Evolutionary conservation across 1,140 invertebrate genomes (phyloP), one percentile per base, ranked within the genome.

Genomic region (Zaprionus kolodkinae): DNA sequence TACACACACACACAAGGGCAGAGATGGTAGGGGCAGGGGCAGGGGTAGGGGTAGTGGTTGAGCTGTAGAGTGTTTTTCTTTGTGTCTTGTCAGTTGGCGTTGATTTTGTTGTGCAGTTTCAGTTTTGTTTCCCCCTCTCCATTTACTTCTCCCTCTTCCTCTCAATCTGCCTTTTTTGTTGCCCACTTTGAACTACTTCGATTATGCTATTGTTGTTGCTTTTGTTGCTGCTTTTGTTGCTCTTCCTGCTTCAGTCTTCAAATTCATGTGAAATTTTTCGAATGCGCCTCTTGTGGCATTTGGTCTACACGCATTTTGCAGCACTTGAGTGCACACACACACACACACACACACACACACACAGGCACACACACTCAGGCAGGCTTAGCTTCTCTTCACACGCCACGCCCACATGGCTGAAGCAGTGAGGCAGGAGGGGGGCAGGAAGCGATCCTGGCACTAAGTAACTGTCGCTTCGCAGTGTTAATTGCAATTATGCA

Each of bases 401-500:
- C 59, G 72, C 65, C 72, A 70, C 59, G 38, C 50, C 7, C 27
- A 6, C 52, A 13, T n/a, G 1, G 1, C 25, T n/a, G n/a, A n/a
- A n/a, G n/a, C n/a, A n/a, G n/a, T n/a, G n/a, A n/a, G n/a, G n/a
- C n/a, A n/a, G n/a, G n/a, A n/a, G n/a, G 27, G 25, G 7, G 12
- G 12, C 67, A 85, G 82, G 82, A 86, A 79, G 82, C 69, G 74
- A 75, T 81, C 60, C 60, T 66, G 55, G 63, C 69, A 69, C 72
- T 87, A 86, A 86, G 76, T 86, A 87, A 86, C 79, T 86, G 79
- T 87, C 10, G 9, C 62, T 75, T 65, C 67, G 27, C 72, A 15
- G 83, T 88, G 84, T 87, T 87, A 87, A 87, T 87, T 87, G 83
- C 83, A 87, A 88, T 88, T 87, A 87, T 88, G 83, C 84, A 80